These are phyloP conservation scores for Hypolimnas misippus DNA, from an alignment of 2,888 invertebrate species.

Conservation along the genomic window DNA sequence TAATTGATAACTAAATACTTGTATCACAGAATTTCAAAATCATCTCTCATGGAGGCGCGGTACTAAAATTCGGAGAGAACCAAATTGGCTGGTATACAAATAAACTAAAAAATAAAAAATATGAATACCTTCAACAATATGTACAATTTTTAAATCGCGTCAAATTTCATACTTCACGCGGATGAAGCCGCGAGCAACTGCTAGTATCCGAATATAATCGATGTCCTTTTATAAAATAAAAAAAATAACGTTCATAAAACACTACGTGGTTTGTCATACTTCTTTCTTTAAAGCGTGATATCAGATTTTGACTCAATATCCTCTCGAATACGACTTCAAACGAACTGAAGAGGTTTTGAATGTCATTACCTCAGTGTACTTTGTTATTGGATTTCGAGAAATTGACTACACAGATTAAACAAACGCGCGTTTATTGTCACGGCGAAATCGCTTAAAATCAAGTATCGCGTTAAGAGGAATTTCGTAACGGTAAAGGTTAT, in stretches of 20 bases:
- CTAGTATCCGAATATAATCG: too few relatives aligned
- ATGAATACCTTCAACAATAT: too few relatives aligned
- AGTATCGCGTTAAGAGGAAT: conserved; percentile 1
- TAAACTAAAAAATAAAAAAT: too few relatives aligned
- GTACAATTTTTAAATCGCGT: too few relatives aligned
- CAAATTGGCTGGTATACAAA: too few relatives aligned
- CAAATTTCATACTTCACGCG: too few relatives aligned
- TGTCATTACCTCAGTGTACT: conserved; percentile 59
- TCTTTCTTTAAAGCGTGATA: conserved; percentile 40
- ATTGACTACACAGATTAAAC: conserved; percentile 47
- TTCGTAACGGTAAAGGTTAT: too few relatives aligned
- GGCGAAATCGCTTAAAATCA: conserved; percentile 1
- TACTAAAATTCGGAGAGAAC: too few relatives aligned
- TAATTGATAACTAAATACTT: too few relatives aligned
- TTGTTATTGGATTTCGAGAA: conserved; percentile 63
- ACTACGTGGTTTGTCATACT: conserved; percentile 27
- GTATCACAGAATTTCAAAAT: too few relatives aligned
- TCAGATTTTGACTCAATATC: conserved; percentile 46
- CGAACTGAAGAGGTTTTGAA: conserved; percentile 60
- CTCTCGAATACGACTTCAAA: conserved; percentile 58
- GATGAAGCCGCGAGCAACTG: too few relatives aligned
- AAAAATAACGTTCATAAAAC: conserved; percentile 13
- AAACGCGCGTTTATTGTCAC: conserved; percentile 21
- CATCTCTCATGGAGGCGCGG: too few relatives aligned
- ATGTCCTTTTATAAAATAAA: conserved; percentile 11